Evolutionary conservation across 2,888 invertebrate species (phyloP), one percentile per base, ranked within the genome.

Genomic region (Xestobium rufovillosum): DNA sequence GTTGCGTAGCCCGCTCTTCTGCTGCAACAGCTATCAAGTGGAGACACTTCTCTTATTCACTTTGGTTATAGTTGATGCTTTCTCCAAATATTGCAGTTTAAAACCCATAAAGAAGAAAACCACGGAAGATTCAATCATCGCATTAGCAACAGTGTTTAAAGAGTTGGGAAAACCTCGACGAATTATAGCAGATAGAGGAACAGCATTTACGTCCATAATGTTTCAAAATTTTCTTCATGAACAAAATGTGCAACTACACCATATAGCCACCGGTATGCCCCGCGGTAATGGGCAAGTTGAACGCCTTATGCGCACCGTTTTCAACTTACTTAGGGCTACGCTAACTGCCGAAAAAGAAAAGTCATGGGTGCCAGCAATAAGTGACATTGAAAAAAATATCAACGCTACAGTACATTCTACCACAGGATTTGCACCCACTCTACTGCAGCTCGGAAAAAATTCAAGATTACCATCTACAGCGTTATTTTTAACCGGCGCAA

Each of bases 81-180:
- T 42, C 28, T 38, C 45, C 2, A 48, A 48, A 26, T 45, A 42
- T 25, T 42, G 44, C 10, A 9, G 40, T 3, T 19, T 46, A 36
- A 13, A 27, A 16, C 45, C 42, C 3, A 15, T 45, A 36, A 42
- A 36, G 14, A 19, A n/a, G n/a, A 19, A 19, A 6, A 34, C 47
- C 9, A 41, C 45, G 3, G 17, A 23, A 4, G 44, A 48, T 29
- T 31, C 42, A 14, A 30, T 36, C 27, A 34, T 42, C 14, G 34
- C 34, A 14, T 25, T 46, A 10, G 35, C 42, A 19, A 33, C 12
- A 14, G 25, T 42, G n/a, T 34, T 43, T 31, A 17, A 43, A n/a
- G 14, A 31, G 2, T 16, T 43, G 12, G 38, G 41, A 3, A 43
- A 10, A 17, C 43, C 45, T 8, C 1, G 17, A 26, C 26, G 41